These are phyloP conservation scores for Rhyacophila evoluta DNA, from an alignment of 2,888 invertebrate species.

Conservation along the genomic window DNA sequence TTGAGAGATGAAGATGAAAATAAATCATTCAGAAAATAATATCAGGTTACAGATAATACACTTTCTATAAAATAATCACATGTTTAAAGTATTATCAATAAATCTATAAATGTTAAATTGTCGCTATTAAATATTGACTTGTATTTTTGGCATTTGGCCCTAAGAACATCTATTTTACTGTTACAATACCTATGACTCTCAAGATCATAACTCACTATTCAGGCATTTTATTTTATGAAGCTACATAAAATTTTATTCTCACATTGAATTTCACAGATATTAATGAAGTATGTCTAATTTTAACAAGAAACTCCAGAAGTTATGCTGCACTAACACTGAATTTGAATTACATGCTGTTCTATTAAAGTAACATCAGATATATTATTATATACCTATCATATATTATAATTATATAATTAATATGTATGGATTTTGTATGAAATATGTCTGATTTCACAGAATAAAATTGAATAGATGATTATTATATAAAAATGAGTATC, in stretches of 20 bases:
- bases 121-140: conserved; percentile 32
- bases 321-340: not conserved
- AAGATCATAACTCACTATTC: conserved; percentile 19
- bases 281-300: not conserved
- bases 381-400: not conserved
- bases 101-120: conserved; percentile 14
- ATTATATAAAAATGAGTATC: not conserved
- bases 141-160: conserved; percentile 23
- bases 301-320: not conserved
- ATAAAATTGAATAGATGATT: not conserved
- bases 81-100: conserved; percentile 25
- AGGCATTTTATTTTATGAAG: conserved; percentile 11
- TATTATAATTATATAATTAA: not conserved
- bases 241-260: not conserved
- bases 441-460: not conserved
- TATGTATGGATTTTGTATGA: not conserved
- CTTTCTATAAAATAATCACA: conserved; percentile 28
- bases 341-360: not conserved
- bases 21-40: not conserved
- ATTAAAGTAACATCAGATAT: not conserved
- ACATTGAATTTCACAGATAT: not conserved
- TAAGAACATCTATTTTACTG: conserved; percentile 10
- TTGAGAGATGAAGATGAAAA: conserved; percentile 1
- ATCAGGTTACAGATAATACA: conserved; percentile 15
- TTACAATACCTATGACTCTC: conserved; percentile 17